Evolutionary conservation across 2,113 vertebrate species (phyloP).

Genomic region (Eolophus roseicapilla): DNA sequence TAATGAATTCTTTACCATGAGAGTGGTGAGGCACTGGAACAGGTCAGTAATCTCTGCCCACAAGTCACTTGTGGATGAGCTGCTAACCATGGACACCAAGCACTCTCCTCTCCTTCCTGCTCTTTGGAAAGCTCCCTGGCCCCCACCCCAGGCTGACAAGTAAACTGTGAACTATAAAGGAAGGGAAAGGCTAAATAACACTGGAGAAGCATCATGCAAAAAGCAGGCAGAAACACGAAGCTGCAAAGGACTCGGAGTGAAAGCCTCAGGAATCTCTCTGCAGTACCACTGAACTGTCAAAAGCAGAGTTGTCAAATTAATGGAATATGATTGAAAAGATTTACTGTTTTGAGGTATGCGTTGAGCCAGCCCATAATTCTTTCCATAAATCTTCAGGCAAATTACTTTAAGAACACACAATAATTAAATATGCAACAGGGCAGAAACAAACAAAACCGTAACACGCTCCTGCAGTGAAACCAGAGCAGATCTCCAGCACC

Average conservation of each 20-base stretch:
- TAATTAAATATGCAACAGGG: neutral
- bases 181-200: neutral
- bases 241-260: neutral
- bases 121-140: rapidly evolving
- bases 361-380: neutral
- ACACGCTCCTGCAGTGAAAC: rapidly evolving
- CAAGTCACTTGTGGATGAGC: neutral
- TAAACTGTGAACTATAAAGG: neutral
- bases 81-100: rapidly evolving
- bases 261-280: neutral
- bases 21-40: neutral
- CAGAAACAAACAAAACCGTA: neutral
- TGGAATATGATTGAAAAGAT: neutral
- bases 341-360: neutral
- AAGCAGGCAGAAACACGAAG: neutral
- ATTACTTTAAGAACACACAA: neutral
- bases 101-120: neutral
- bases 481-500: neutral
- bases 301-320: neutral
- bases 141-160: neutral
- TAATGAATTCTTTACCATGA: neutral
- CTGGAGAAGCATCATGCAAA: neutral
- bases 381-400: neutral
- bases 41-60: neutral
- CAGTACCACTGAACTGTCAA: neutral